Percentiles rank a stretch among this genome's conserved stretches.
Evolutionary conservation across 2,888 invertebrate species (phyloP).

Genomic region (Melanostoma mellinum): DNA sequence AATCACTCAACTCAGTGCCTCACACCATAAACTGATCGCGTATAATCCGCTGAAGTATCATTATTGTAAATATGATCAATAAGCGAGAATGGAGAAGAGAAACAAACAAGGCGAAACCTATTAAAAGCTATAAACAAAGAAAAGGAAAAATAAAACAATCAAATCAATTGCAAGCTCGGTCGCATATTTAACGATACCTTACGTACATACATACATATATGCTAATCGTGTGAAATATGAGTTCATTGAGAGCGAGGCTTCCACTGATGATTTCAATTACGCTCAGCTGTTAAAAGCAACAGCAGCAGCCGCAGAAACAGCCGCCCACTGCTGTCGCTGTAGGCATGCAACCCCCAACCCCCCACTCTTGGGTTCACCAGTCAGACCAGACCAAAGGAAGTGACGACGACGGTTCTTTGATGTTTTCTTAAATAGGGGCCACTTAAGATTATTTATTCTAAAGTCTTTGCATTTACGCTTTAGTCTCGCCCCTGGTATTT

Average conservation of each 20-base stretch:
- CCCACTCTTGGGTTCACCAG: background rate
- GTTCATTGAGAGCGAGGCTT: slow-evolving; percentile 66
- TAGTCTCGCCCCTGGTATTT: no score
- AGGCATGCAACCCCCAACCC: background rate
- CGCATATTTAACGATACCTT: slow-evolving; percentile 3
- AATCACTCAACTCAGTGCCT: background rate
- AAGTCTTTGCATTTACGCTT: slow-evolving; percentile 23
- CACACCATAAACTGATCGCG: background rate
- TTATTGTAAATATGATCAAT: slow-evolving; percentile 1
- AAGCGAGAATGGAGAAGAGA: background rate
- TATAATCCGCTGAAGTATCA: background rate
- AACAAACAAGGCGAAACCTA: slow-evolving; percentile 53
- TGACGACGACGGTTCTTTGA: slow-evolving; percentile 43
- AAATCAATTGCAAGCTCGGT: slow-evolving; percentile 38
- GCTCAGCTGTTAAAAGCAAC: slow-evolving; percentile 38
- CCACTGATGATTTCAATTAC: slow-evolving; percentile 50
- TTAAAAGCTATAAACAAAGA: slow-evolving; percentile 38
- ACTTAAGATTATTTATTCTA: slow-evolving; percentile 67
- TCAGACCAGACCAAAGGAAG: slow-evolving; percentile 44
- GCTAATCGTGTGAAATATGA: slow-evolving; percentile 70
- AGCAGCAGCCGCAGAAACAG: slow-evolving; percentile 33
- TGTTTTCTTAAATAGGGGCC: slow-evolving; percentile 49
- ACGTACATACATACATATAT: slow-evolving; percentile 25
- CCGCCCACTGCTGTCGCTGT: slow-evolving; percentile 8
- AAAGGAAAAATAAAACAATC: slow-evolving; percentile 20